A percentile compares a stretch with the other conserved stretches of the same genome.
These are phyloP conservation scores for Rostratula benghalensis DNA, from an alignment of 2,113 vertebrate species.

Conservation along the genomic window DNA sequence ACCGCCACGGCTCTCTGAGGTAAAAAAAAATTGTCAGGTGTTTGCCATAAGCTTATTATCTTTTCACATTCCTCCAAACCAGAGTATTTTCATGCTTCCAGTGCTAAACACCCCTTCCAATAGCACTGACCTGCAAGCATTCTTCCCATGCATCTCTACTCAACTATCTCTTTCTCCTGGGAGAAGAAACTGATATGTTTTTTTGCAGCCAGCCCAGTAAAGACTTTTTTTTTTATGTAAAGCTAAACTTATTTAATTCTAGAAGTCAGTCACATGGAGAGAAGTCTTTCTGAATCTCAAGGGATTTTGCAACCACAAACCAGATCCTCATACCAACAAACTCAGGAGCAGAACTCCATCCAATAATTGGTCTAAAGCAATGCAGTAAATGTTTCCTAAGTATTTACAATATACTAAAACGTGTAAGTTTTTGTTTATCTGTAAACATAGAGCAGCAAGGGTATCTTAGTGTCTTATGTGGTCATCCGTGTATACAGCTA, in stretches of 20 bases:
- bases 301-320: not conserved
- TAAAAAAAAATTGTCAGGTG: slow-evolving; percentile 3
- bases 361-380: not conserved
- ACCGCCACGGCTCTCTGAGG: not conserved
- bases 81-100: slow-evolving; percentile 38
- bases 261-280: not conserved
- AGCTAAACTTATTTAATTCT: not conserved
- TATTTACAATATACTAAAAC: not conserved
- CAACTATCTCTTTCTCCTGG: not conserved
- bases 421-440: not conserved
- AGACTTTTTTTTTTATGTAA: not conserved
- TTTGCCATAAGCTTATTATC: slow-evolving; percentile 38
- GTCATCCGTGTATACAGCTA: not conserved
- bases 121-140: slow-evolving; percentile 9
- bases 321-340: not conserved
- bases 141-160: not conserved
- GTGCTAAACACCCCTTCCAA: slow-evolving; percentile 3
- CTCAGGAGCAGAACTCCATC: not conserved
- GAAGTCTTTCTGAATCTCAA: not conserved
- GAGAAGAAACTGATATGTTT: not conserved
- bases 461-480: not conserved
- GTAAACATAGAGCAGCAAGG: not conserved
- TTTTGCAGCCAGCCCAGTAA: slow-evolving; percentile 1
- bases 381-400: not conserved
- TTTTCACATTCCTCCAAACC: slow-evolving; percentile 7